Base-by-base conservation (phyloP, 30 jellyfish, hydroid and myxozoan genomes). In the Hydractinia symbiolongicarpus region DNA sequence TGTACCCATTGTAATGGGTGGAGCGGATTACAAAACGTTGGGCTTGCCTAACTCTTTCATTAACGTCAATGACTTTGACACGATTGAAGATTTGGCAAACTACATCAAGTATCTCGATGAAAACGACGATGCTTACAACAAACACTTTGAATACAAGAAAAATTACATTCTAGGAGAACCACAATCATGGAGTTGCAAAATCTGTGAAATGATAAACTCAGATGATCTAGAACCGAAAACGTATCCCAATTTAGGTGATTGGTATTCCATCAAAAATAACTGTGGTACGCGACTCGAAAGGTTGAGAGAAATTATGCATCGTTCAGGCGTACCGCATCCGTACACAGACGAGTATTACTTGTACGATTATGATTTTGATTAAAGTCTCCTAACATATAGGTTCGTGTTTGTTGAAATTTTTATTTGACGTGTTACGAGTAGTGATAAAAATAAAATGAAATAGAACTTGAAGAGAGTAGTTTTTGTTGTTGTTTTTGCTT, bases 1-100 rank as follows among this genome's bases (percentile, higher is more conserved):
- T 9, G 96, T 90, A 13, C 97, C 97, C 5, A 85, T 90, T 8
- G 97, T 90, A 14, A 79, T 90, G 75, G 97, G 97, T 5, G 97
- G 97, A 56, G 92, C 97, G 11, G 88, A 89, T 77, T 89, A 89
- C 55, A 73, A 60, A 52, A 73, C 56, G 62, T 15, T 61, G 8
- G 95, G 88, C 4, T 61, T 84, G 16, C 95, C 93, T 49, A 84
- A 84, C 8, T 89, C 97, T 5, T 89, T 15, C 68, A 84, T 89
- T 9, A 86, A 89, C 73, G 88, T 79, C 21, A n/a, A 77, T 14
- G 95, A 85, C 4, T 89, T 84, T 71, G 92, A 89, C 16, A 81
- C 91, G 7, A 72, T 89, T 9, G 92, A 89, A 53, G 95, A 85
- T 11, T 76, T 89, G 54, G 97, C 84, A 14, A 77, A 81, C 49